Evolutionary conservation across 2,797 vertebrate species (phyloP), one percentile per base, ranked within the genome.

Genomic region (Anisognathus igniventris): DNA sequence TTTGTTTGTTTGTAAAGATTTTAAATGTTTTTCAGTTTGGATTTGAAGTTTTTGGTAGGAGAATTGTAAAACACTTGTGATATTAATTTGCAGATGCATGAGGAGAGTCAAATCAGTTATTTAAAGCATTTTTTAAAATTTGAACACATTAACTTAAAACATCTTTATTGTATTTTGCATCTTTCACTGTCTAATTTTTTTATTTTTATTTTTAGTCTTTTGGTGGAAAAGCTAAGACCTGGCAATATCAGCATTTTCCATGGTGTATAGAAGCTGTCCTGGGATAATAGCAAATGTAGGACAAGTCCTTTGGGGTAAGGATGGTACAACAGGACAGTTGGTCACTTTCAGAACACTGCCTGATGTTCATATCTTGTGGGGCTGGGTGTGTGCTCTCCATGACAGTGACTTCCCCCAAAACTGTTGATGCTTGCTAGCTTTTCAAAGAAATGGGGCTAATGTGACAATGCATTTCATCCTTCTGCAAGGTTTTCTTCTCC

Each of bases 301-400:
- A 65, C 39, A 67, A 64, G 33, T 61, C 13, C 31, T 25, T 75
- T n/a, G 10, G 9, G 13, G 23, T 37, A 77, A 80, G 20, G 15
- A 37, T 24, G 44, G 37, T 21, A 9, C 65, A 74, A 54, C 3
- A 64, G 31, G 17, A 62, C 22, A 24, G 31, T 2, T 33, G 23
- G 10, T 13, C 67, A 70, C 74, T 60, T 81, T 45, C n/a, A 67
- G 83, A 72, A 39, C 24, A 42, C 17, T 47, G 11, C 21, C 28
- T 19, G 14, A 37, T 77, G 9, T 48, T 90, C 30, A 8, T 3
- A 2, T 18, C 37, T 33, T 61, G 2, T 48, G 50, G 13, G 8
- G 9, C 21, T 71, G 48, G 0, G 13, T 72, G 31, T 0, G 0
- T 1, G 2, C 18, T 47, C 21, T 53, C 17, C 15, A 13, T 30